Evolutionary conservation across 2,888 invertebrate genomes (phyloP), one percentile per base, ranked within the genome.

Genomic region (Nezara viridula): DNA sequence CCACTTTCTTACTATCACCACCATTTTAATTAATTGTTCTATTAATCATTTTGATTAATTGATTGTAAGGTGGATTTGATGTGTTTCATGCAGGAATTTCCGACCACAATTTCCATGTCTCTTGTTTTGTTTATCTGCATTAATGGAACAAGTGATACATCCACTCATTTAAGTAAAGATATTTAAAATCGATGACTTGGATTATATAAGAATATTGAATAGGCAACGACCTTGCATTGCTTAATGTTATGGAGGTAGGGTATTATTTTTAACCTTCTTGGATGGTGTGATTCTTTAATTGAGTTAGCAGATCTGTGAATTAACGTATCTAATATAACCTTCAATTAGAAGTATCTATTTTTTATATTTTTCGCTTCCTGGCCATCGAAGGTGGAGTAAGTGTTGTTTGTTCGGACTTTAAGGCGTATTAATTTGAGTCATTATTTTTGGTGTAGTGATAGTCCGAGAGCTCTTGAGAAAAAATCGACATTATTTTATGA

Each of bases 21-120:
- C 81, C 81, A 81, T 81, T 81, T 81, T 81, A 81, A 81, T 81
- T 81, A 81, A 81, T 81, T 47, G 44, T n/a, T 81, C 44, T 81
- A 81, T 81, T 81, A 81, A 81, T 81, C 81, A 44, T n/a, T 81
- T 81, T 81, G 81, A 81, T 81, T 44, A 44, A 81, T 81, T 81
- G 44, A 44, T 81, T 47, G 12, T 81, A 44, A 81, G 81, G 44
- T 81, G 81, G n/a, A 81, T 44, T 81, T 81, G 81, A 37, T 27
- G 37, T 6, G 44, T 40, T 40, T 10, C 40, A 40, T 24, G n/a
- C 32, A 37, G 6, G 6, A 5, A 73, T 73, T 32, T 73, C 19
- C 66, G 32, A 32, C 66, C 37, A 73, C 66, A 60, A 4, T 27
- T 73, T 27, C 27, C 2, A 55, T 55, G 4, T 21, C 10, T n/a